Evolutionary conservation across 2,113 vertebrate genomes (phyloP).

Genomic region (Cavia porcellus): DNA sequence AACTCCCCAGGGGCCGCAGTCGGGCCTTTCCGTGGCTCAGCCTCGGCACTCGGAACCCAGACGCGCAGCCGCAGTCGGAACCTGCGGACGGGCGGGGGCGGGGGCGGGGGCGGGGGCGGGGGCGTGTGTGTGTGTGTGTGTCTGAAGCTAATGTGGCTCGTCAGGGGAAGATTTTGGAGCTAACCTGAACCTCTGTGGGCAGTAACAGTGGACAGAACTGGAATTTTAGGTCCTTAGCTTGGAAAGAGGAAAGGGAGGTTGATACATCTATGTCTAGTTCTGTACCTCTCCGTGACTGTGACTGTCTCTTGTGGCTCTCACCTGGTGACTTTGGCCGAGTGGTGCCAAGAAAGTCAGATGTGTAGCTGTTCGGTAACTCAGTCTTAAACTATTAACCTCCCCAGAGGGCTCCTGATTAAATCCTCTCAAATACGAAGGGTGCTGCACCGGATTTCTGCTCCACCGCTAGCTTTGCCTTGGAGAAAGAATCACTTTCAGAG

Average conservation of each 20-base stretch:
- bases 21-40: slow-evolving; percentile 26
- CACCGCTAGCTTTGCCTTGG: neutral
- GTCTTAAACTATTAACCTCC: neutral
- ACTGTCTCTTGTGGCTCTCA: neutral
- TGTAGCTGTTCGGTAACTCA: neutral
- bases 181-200: neutral
- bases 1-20: neutral
- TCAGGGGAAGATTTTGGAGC: neutral
- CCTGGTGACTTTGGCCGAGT: neutral
- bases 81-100: too few species aligned
- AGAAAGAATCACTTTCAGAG: neutral
- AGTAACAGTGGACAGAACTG: neutral
- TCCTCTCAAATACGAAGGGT: neutral
- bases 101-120: too few species aligned
- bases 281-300: neutral
- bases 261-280: neutral
- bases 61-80: slow-evolving; percentile 78
- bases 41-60: accelerated
- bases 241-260: neutral
- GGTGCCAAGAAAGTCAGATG: neutral
- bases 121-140: too few species aligned
- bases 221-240: neutral
- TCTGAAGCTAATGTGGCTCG: neutral
- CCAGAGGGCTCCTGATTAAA: neutral
- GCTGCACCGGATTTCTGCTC: neutral